Evolutionary conservation across 2,888 invertebrate species (phyloP).

Genomic region (Harpalus rubripes): DNA sequence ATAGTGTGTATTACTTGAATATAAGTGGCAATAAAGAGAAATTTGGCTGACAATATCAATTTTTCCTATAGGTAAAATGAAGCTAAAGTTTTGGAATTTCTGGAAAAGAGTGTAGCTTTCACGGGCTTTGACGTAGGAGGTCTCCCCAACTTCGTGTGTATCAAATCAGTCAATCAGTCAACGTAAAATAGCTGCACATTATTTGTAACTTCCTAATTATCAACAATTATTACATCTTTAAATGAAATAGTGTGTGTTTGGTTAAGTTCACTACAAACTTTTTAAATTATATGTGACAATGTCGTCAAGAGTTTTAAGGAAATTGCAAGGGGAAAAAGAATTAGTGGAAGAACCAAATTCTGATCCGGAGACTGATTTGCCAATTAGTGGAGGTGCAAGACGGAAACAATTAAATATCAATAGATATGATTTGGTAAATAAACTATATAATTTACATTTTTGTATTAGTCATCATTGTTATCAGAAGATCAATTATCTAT

Average conservation of each 20-base stretch:
- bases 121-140: constrained; percentile 17
- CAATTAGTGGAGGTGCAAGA: constrained; percentile 78
- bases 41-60: neutral
- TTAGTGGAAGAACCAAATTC: constrained; percentile 78
- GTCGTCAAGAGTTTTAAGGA: constrained; percentile 84
- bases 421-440: constrained; percentile 85
- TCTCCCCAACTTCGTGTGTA: constrained; percentile 52
- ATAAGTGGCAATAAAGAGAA: neutral
- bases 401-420: constrained; percentile 83
- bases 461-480: neutral
- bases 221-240: constrained; percentile 36
- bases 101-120: constrained; percentile 26
- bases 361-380: constrained; percentile 79
- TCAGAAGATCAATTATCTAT: neutral
- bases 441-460: neutral
- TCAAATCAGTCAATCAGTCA: constrained; percentile 57
- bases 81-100: neutral
- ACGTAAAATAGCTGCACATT: constrained; percentile 52
- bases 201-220: constrained; percentile 58
- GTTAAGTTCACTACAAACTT: constrained; percentile 13
- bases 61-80: neutral
- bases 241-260: constrained; percentile 11
- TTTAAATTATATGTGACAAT: constrained; percentile 74
- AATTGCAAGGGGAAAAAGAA: constrained; percentile 82
- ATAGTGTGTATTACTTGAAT: neutral